Evolutionary conservation across 2,888 invertebrate species (phyloP), one percentile per base, ranked within the genome.

Genomic region (Barypeithes pellucidus): DNA sequence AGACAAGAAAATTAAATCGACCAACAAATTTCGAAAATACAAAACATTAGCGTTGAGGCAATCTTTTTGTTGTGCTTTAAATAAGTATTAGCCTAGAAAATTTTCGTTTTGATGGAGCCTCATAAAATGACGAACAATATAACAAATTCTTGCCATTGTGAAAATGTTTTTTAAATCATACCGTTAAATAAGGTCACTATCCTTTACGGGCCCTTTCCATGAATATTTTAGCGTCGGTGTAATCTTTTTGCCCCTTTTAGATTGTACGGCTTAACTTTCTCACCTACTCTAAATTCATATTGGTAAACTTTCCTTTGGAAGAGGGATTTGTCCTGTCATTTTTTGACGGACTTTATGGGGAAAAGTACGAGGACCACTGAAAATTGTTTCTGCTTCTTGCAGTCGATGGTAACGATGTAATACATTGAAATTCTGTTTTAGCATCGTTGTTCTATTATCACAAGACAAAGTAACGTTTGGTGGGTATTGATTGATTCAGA

Each of bases 251-350:
- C 20, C 47, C 20, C 47, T 18, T 47, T 47, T 20, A 20, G 20
- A 47, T 18, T 47, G 47, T 47, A 18, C 11, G 11, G 47, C 20
- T 47, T 47, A 47, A 47, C 47, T 47, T 20, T 47, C 20, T 47
- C 18, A 47, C 47, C 47, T 20, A 47, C 47, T 47, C 20, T 47
- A 47, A 18, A 47, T 47, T 47, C 47, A 47, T 47, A 47, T 18
- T 20, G 47, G 47, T 47, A 11, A 47, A 47, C 20, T 47, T 18
- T 5, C 20, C 11, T 20, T 5, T 43, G 16, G 8, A 43, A 2
- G 43, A 43, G 16, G 43, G 16, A 16, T 43, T 43, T 43, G n/a
- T 16, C 16, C 43, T 43, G 43, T 43, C 43, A 43, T 16, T 39
- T 39, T 39, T n/a, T 43, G 43, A n/a, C 43, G 16, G 1, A 16